Conservation (phyloP, 2,797 vertebrate species). For the Poeciliopsis turneri region DNA sequence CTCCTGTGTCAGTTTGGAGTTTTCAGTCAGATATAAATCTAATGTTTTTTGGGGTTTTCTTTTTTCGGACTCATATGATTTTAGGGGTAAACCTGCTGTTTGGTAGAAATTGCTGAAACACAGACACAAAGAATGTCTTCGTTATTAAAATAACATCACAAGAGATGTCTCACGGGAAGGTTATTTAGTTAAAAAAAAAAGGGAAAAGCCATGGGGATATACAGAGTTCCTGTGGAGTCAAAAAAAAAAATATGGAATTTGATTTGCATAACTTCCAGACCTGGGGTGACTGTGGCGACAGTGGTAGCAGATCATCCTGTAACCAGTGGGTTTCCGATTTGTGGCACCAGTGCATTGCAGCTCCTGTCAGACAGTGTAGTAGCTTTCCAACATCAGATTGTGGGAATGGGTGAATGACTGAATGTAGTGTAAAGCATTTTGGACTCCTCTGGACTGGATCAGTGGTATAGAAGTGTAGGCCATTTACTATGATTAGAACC, state of each 20-base stretch:
- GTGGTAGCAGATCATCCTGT: no score
- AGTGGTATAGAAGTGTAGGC: no score
- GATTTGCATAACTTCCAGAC: background rate
- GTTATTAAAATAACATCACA: slow-evolving; percentile 41
- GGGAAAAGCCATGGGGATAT: slow-evolving; percentile 8
- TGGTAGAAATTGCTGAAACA: slow-evolving; percentile 39
- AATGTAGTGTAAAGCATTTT: no score
- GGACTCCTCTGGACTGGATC: no score
- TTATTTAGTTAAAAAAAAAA: slow-evolving; percentile 23
- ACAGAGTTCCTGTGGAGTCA: slow-evolving; percentile 2
- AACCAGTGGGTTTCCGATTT: no score
- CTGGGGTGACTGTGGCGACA: no score
- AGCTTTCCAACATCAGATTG: no score
- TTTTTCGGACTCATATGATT: slow-evolving; percentile 15
- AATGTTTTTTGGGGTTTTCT: slow-evolving; percentile 18
- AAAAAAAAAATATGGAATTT: background rate
- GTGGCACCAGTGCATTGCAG: no score
- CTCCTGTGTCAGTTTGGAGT: slow-evolving; percentile 30
- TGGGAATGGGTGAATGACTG: no score
- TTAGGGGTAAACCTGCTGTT: slow-evolving; percentile 35
- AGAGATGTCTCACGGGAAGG: slow-evolving; percentile 39
- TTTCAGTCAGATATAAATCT: slow-evolving; percentile 30
- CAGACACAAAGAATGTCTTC: slow-evolving; percentile 41
- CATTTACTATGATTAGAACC: no score
- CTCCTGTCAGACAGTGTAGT: no score